Base-by-base conservation (phyloP, 2,797 vertebrate genomes). In the Sebastes hopkinsi region DNA sequence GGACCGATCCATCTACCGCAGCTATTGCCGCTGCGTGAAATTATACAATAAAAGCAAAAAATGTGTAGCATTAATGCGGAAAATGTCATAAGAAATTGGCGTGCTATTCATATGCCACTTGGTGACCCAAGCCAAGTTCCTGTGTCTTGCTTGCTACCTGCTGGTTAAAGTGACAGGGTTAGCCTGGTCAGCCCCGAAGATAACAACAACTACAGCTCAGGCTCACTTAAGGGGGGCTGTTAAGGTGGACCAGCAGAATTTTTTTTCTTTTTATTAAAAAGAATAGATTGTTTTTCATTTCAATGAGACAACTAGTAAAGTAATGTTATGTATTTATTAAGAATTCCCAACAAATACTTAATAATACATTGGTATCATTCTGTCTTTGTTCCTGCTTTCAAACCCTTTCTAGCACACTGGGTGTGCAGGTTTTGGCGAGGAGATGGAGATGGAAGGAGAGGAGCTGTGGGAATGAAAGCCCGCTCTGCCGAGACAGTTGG, bases 401-500 rank as follows among this genome's bases (percentile, higher is more conserved):
- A 36, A 50, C 27, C 22, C 29, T 42, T 13, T 42, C 14, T 16
- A 67, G n/a, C 38, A 25, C 67, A 6, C 30, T 68, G n/a, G 55
- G 14, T 83, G 64, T 75, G 27, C 60, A 64, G 58, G 74, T 50
- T 76, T 68, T 27, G 30, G 46, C 6, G 22, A 38, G 23, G 55
- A 16, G 69, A 69, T 34, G 60, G 36, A 54, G 72, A 79, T 2
- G 73, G 16, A 36, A 55, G 70, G 30, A 73, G 59, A 74, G 62
- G 77, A 86, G 72, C 81, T 67, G 50, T 65, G 67, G 74, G 72
- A 79, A 75, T 78, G 79, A 84, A 73, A 90, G 79, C 46, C 79
- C 62, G 72, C 67, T 88, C 72, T 82, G 74, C 78, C 67, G 88
- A 88, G 85, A 83, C 76, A 71, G 77, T 81, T 54, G 42, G 77